Evolutionary conservation across 2,113 vertebrate genomes (phyloP).

Genomic region (Misgurnus mizolepis): DNA sequence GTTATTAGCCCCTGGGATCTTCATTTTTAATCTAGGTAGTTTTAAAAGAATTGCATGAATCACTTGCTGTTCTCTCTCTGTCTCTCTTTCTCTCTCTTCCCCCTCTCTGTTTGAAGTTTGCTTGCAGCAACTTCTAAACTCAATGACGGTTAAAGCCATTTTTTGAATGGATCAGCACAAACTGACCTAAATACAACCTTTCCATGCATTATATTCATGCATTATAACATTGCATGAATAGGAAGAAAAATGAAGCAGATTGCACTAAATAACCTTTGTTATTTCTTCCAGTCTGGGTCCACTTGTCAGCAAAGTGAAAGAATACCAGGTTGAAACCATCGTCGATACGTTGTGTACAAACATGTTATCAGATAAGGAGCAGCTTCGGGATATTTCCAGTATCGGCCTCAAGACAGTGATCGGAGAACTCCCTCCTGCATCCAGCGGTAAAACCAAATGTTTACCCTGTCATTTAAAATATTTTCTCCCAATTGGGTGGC

Average conservation of each 20-base stretch:
- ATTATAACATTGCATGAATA: neutral
- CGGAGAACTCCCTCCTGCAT: conserved; percentile 97
- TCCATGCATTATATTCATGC: neutral
- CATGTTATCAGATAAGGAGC: conserved; percentile 99
- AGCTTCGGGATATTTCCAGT: conserved; percentile 96
- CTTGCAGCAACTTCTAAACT: neutral
- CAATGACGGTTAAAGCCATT: neutral
- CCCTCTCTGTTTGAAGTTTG: neutral
- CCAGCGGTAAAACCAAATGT: conserved; percentile 82
- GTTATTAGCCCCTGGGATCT: conserved; percentile 4
- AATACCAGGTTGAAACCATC: conserved; percentile 99
- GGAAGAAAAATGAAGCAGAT: neutral
- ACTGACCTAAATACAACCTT: neutral
- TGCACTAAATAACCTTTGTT: neutral
- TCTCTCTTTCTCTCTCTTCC: neutral
- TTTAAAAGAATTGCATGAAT: neutral
- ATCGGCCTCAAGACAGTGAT: conserved; percentile 99
- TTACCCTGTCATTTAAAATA: neutral
- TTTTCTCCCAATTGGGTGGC: neutral
- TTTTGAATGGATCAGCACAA: neutral
- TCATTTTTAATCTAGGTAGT: neutral
- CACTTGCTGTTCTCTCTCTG: neutral
- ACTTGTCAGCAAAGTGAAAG: conserved; percentile 98
- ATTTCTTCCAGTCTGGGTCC: conserved; percentile 85
- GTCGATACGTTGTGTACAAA: conserved; percentile 98